Evolutionary conservation across 2,113 vertebrate species (phyloP).

Genomic region (Sceloporus undulatus): DNA sequence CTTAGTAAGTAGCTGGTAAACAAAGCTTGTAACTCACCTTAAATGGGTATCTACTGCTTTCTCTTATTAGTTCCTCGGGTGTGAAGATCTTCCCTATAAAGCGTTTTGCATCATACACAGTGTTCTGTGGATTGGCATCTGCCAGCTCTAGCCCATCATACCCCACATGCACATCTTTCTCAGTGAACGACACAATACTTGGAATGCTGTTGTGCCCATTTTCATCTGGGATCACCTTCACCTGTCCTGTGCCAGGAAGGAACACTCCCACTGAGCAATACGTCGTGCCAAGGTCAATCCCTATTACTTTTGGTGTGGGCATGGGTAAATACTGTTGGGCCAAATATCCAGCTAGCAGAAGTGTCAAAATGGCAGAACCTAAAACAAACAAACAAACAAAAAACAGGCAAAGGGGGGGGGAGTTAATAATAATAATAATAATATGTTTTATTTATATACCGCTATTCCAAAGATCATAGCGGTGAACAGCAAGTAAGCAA

Average conservation of each 20-base stretch:
- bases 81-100: constrained; percentile 96
- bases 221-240: constrained; percentile 90
- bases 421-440: too few relatives aligned
- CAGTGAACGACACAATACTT: constrained; percentile 91
- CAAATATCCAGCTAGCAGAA: constrained; percentile 93
- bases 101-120: constrained; percentile 95
- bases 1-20: background rate
- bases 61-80: constrained; percentile 80
- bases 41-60: constrained; percentile 93
- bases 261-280: constrained; percentile 97
- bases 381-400: constrained; percentile 38
- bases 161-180: constrained; percentile 79
- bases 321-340: constrained; percentile 95
- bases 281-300: constrained; percentile 95
- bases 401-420: background rate
- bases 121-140: constrained; percentile 90
- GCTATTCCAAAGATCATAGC: too few relatives aligned
- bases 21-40: constrained; percentile 80
- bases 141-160: constrained; percentile 90
- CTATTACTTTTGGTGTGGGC: constrained; percentile 93
- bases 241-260: constrained; percentile 89
- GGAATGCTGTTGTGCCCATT: constrained; percentile 90
- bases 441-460: too few relatives aligned
- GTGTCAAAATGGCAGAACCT: constrained; percentile 93
- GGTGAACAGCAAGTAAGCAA: too few relatives aligned